Conservation (phyloP, 2,113 vertebrate species). For the Phylloscopus trochiloides region DNA sequence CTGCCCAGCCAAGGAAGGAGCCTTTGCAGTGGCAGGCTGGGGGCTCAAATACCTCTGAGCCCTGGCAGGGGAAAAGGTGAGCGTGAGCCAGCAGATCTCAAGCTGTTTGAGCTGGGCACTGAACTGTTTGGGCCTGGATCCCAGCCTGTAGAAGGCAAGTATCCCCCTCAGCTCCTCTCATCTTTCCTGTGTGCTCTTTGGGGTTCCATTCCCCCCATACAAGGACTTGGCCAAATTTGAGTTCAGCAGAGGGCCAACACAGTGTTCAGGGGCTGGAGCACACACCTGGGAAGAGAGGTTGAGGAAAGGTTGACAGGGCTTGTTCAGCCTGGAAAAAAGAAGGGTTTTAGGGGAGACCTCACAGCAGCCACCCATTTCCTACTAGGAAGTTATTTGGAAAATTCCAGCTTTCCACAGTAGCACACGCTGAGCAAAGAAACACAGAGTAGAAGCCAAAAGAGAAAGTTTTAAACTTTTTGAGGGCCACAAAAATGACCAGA, state of each 20-base stretch:
- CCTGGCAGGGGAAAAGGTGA: background rate
- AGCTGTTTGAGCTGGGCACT: background rate
- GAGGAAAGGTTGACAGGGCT: background rate
- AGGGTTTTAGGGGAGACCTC: background rate
- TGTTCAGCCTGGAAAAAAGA: background rate
- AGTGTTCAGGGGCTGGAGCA: background rate
- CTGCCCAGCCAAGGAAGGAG: background rate
- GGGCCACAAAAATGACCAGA: background rate
- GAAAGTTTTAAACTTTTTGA: background rate
- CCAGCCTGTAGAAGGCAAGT: accelerated
- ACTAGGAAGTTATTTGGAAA: background rate
- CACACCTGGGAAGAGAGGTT: accelerated
- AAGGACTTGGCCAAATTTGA: accelerated
- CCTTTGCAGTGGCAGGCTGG: background rate
- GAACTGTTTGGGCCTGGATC: no score
- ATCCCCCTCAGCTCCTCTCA: background rate
- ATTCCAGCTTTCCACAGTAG: background rate
- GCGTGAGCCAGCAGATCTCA: accelerated
- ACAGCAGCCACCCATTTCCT: background rate
- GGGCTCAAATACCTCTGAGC: background rate
- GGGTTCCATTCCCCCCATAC: accelerated
- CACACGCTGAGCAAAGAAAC: background rate
- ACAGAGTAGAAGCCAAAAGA: background rate
- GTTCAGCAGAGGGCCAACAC: background rate
- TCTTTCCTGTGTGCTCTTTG: accelerated